A percentile compares a stretch with the other conserved stretches of the same genome.
These are phyloP conservation scores for Tipula helvola DNA, from an alignment of 2,888 invertebrate genomes.

Conservation along the genomic window DNA sequence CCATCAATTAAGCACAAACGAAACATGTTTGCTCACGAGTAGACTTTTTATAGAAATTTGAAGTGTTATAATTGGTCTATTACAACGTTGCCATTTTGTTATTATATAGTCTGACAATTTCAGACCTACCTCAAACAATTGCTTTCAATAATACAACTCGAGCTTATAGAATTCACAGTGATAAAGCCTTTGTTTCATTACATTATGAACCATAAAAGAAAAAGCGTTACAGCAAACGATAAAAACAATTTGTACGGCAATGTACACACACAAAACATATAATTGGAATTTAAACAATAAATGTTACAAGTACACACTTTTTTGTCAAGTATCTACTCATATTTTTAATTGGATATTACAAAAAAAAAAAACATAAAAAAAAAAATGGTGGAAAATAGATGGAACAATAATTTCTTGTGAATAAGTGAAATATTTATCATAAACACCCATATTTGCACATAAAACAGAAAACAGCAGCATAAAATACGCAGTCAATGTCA, in stretches of 20 bases:
- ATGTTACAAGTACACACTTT: neutral
- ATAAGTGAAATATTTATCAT: neutral
- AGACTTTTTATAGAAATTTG: too few species aligned
- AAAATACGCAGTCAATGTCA: neutral
- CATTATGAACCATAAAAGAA: too few species aligned
- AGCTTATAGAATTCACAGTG: too few species aligned
- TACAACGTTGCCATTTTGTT: too few species aligned
- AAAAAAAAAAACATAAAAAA: neutral
- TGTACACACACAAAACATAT: neutral
- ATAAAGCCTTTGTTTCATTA: too few species aligned
- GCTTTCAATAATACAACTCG: too few species aligned
- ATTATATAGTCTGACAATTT: too few species aligned
- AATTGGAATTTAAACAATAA: slow-evolving; percentile 4
- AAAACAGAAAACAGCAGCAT: neutral
- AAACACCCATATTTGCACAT: neutral
- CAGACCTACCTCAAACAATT: too few species aligned
- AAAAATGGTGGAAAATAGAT: neutral
- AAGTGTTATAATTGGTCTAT: too few species aligned
- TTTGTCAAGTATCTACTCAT: neutral
- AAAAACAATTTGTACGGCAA: neutral
- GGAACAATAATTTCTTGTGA: neutral
- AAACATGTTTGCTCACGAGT: too few species aligned
- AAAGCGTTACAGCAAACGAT: neutral
- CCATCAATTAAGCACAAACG: too few species aligned
- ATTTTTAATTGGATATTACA: neutral